phyloP scores from a whole-genome alignment of 2,797 vertebrate genomes.

The Luscinia luscinia region DNA sequence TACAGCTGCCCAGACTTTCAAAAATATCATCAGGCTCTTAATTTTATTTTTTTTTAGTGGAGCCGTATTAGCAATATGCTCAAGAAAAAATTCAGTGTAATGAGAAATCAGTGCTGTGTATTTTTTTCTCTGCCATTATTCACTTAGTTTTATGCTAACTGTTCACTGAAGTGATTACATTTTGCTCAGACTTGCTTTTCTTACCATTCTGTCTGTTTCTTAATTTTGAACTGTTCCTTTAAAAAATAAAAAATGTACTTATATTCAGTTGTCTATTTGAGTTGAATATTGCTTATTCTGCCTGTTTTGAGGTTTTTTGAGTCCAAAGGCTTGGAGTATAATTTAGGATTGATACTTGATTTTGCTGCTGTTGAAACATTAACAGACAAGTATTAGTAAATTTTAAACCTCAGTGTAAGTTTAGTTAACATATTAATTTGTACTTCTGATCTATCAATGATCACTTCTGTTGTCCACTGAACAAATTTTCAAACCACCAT shows the following conservation, averaged over 20 bases:
- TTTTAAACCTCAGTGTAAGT: not conserved
- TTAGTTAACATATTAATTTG: not conserved
- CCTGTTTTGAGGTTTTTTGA: not conserved
- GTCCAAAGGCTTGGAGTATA: not conserved
- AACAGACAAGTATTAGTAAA: not conserved
- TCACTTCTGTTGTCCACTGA: not conserved
- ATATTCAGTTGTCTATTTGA: not conserved
- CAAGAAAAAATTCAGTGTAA: not conserved
- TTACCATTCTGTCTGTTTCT: not conserved
- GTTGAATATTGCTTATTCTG: not conserved
- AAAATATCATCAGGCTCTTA: not conserved
- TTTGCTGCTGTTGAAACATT: not conserved
- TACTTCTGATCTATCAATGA: not conserved
- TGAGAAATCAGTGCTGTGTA: not conserved
- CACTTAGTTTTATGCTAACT: not conserved
- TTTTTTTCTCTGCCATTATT: not conserved
- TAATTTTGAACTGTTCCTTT: not conserved
- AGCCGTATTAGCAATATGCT: not conserved
- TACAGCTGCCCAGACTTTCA: not conserved
- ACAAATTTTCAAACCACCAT: not conserved
- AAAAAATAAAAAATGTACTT: not conserved
- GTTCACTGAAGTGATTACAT: not conserved
- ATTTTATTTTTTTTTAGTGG: not conserved
- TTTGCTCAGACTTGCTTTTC: not conserved
- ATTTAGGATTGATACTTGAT: not conserved